A percentile compares a stretch with the other conserved stretches of the same genome.
Conservation (phyloP, 2,888 invertebrate genomes). For the Ectemnius cavifrons region DNA sequence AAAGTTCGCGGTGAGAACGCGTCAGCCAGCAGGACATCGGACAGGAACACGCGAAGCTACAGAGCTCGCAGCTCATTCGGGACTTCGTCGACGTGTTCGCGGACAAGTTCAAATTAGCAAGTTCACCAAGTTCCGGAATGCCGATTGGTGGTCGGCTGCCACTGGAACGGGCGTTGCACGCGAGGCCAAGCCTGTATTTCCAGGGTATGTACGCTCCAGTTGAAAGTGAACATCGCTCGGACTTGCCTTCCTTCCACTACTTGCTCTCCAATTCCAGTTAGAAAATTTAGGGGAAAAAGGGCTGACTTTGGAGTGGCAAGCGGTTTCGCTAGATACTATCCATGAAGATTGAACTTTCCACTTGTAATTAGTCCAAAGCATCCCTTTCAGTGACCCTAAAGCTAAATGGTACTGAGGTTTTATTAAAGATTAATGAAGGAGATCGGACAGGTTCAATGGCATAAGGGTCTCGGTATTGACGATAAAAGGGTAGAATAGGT, state of each 20-base stretch:
- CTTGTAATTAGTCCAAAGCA: neutral
- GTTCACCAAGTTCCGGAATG: constrained; percentile 68
- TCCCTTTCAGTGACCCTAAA: neutral
- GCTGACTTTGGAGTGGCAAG: no score
- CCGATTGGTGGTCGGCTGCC: constrained; percentile 59
- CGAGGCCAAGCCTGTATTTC: constrained; percentile 4
- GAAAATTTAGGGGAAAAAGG: no score
- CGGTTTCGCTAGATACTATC: no score
- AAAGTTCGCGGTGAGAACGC: constrained; percentile 30
- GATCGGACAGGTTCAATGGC: neutral
- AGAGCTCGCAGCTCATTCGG: constrained; percentile 54
- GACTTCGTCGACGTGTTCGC: constrained; percentile 58
- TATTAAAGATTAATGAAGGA: no score
- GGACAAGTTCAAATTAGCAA: constrained; percentile 70
- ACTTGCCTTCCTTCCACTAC: constrained; percentile 15
- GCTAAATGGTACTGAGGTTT: neutral
- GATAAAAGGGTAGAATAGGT: neutral
- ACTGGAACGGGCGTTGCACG: constrained; percentile 2
- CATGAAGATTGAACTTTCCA: no score
- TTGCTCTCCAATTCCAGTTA: no score
- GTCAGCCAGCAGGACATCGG: constrained; percentile 34
- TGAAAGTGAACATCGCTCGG: constrained; percentile 22
- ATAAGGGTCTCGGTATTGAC: constrained; percentile 1
- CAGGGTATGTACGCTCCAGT: constrained; percentile 27
- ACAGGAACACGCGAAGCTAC: constrained; percentile 38